These are phyloP conservation scores for Athrips mouffetella DNA, from an alignment of 2,888 invertebrate species.

Conservation along the genomic window DNA sequence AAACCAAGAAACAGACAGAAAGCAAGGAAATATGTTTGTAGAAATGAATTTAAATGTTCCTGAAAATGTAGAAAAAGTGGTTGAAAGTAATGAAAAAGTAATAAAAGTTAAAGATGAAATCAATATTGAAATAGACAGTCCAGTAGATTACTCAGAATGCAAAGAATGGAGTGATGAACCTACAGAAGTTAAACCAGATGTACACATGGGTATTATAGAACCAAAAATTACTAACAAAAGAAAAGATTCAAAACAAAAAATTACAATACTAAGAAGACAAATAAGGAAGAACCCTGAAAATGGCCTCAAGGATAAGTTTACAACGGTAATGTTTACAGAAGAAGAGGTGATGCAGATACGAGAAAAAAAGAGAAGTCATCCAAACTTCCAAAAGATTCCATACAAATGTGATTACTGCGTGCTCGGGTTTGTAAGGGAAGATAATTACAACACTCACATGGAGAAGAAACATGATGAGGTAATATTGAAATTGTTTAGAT, in stretches of 20 bases:
- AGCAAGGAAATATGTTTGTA: too few relatives aligned
- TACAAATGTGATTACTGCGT: slow-evolving; percentile 57
- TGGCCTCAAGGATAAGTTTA: slow-evolving; percentile 37
- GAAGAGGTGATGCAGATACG: slow-evolving; percentile 45
- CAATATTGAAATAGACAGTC: slow-evolving; percentile 8
- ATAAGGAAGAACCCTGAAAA: slow-evolving; percentile 12
- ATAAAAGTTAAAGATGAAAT: not conserved
- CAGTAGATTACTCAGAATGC: not conserved
- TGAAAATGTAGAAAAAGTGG: not conserved
- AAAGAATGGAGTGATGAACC: not conserved
- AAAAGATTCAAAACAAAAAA: not conserved
- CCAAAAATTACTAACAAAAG: not conserved
- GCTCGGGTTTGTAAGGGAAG: slow-evolving; percentile 45
- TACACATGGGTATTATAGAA: not conserved
- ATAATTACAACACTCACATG: slow-evolving; percentile 40
- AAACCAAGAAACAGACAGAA: not conserved
- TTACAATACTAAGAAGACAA: slow-evolving; percentile 6
- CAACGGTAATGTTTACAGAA: slow-evolving; percentile 37
- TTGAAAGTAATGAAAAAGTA: not conserved
- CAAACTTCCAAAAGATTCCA: slow-evolving; percentile 53
- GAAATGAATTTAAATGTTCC: not conserved
- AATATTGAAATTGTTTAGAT: too few relatives aligned
- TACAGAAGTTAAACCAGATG: not conserved
- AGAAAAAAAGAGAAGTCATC: slow-evolving; percentile 48
- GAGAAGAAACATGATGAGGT: slow-evolving; percentile 47